phyloP scores from a whole-genome alignment of 2,888 invertebrate species.

The Ephialtes manifestator region DNA sequence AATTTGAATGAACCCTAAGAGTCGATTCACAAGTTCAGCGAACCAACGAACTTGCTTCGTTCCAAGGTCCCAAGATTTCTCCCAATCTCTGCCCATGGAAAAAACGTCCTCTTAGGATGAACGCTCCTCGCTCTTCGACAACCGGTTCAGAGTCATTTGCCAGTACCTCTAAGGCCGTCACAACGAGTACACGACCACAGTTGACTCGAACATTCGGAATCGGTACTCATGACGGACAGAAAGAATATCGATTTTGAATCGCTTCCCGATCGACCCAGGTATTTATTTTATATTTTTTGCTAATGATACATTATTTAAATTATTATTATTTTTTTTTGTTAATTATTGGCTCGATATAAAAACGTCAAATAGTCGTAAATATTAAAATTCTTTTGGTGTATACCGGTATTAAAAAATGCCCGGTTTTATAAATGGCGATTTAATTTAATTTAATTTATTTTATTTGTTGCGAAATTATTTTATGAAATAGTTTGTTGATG shows the following conservation, averaged over 20 bases:
- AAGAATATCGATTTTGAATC: constrained; percentile 59
- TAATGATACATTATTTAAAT: too few species aligned
- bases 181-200: not conserved
- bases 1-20: not conserved
- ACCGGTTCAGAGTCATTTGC: not conserved
- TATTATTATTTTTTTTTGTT: too few species aligned
- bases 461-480: too few species aligned
- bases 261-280: constrained; percentile 56
- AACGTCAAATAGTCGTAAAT: too few species aligned
- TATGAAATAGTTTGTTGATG: too few species aligned
- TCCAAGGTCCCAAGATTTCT: constrained; percentile 2
- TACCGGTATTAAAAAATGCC: too few species aligned
- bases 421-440: too few species aligned
- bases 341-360: too few species aligned
- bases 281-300: constrained; percentile 20
- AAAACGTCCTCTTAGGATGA: not conserved
- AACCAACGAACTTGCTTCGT: not conserved
- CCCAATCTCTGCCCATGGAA: not conserved
- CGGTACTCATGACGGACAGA: constrained; percentile 44
- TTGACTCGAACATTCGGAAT: not conserved
- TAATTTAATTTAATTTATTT: too few species aligned
- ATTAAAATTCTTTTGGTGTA: too few species aligned
- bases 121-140: not conserved
- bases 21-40: not conserved
- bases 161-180: constrained; percentile 6